Conservation (phyloP, 2,113 vertebrate species). For the Cyanistes caeruleus region DNA sequence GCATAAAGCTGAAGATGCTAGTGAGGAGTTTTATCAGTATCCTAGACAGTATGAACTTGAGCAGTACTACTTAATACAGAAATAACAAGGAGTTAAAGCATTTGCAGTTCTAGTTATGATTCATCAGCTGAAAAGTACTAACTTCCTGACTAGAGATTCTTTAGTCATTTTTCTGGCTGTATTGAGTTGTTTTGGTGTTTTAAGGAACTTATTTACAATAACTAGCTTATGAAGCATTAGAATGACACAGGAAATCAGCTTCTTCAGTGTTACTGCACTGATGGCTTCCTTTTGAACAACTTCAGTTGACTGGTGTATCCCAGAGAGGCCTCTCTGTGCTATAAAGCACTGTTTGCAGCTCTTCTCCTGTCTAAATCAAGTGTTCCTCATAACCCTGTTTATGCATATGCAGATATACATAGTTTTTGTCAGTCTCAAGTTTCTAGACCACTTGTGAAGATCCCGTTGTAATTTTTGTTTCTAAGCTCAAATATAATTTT, state of each 20-base stretch:
- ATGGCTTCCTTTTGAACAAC: neutral
- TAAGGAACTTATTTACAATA: neutral
- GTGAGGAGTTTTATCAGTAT: neutral
- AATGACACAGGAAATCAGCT: neutral
- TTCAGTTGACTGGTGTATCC: neutral
- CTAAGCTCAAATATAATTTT: neutral
- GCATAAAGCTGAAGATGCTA: neutral
- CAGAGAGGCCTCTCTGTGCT: neutral
- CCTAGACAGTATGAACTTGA: neutral
- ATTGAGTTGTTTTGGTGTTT: neutral
- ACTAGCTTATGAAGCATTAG: neutral
- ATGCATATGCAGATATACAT: neutral
- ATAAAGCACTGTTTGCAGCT: neutral
- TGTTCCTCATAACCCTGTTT: neutral
- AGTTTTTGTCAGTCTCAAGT: neutral
- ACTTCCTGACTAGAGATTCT: neutral
- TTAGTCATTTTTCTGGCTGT: neutral
- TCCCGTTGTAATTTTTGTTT: neutral
- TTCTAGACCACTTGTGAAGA: neutral
- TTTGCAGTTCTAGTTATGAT: neutral
- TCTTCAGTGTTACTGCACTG: neutral
- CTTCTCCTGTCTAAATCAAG: neutral
- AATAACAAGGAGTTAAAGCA: neutral
- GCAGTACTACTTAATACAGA: neutral
- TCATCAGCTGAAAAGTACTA: neutral